Percentiles rank a stretch among this genome's conserved stretches.
phyloP scores from a whole-genome alignment of 2,888 invertebrate species.

The Drosophila macrothrix region DNA sequence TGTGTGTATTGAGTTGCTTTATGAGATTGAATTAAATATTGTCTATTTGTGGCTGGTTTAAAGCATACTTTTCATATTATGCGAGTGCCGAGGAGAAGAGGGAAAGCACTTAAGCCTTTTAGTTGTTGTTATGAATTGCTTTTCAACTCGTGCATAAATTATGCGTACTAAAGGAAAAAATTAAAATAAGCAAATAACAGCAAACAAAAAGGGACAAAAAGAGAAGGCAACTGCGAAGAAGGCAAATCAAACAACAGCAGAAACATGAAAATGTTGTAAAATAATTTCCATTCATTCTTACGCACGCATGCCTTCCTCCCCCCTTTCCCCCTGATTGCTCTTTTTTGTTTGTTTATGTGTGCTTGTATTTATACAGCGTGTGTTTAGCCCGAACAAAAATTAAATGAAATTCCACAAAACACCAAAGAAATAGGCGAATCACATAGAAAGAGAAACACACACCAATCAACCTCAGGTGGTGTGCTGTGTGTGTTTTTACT shows the following conservation, averaged over 20 bases:
- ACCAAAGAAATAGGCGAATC: conserved; percentile 15
- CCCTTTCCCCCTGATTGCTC: not conserved
- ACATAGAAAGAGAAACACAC: conserved; percentile 16
- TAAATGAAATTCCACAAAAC: conserved; percentile 32
- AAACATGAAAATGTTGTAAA: conserved; percentile 77
- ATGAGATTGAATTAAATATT: conserved; percentile 1
- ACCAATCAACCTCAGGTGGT: conserved; percentile 32
- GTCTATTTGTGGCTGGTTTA: not conserved
- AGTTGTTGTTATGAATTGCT: conserved; percentile 44
- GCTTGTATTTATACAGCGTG: conserved; percentile 26
- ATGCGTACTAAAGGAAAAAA: conserved; percentile 45
- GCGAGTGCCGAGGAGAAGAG: not conserved
- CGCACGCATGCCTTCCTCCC: conserved; percentile 59
- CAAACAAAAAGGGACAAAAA: conserved; percentile 4
- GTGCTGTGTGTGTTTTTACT: conserved; percentile 12
- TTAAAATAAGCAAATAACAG: conserved; percentile 11
- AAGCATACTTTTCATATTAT: not conserved
- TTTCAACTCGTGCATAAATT: conserved; percentile 65
- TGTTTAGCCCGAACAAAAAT: conserved; percentile 43
- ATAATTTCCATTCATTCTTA: conserved; percentile 77
- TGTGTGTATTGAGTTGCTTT: not conserved
- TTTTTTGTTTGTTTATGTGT: conserved; percentile 13
- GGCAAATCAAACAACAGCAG: conserved; percentile 62
- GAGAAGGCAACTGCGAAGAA: conserved; percentile 22
- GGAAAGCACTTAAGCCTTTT: conserved; percentile 38